phyloP scores from a whole-genome alignment of 2,888 invertebrate genomes.

The Atrina japonica region DNA sequence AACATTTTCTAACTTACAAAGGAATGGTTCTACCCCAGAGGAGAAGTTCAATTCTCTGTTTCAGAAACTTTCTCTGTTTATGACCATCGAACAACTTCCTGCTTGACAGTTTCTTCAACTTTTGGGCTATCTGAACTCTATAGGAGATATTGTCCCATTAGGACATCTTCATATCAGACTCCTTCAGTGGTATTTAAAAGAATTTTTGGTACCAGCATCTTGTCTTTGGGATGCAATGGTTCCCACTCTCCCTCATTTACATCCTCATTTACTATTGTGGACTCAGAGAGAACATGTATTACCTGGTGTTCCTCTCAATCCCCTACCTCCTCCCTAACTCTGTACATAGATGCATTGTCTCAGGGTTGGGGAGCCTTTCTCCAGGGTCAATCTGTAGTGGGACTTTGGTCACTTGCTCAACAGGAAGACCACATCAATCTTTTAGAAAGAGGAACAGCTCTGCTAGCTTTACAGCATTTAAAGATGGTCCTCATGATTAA shows the following conservation, averaged over 20 bases:
- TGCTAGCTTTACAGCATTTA: background rate
- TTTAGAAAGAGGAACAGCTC: background rate
- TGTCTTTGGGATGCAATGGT: too few species aligned
- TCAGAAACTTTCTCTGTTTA: too few species aligned
- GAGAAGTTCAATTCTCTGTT: too few species aligned
- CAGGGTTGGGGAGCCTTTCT: background rate
- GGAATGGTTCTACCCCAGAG: too few species aligned
- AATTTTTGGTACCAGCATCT: background rate
- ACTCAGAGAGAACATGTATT: too few species aligned
- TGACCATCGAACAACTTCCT: too few species aligned
- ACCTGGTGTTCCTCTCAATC: background rate
- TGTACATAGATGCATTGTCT: too few species aligned
- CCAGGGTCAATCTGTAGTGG: background rate
- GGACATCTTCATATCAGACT: background rate
- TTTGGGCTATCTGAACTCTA: background rate
- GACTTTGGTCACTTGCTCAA: background rate
- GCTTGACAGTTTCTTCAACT: too few species aligned
- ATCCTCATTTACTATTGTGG: constrained; percentile 1
- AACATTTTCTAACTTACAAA: too few species aligned
- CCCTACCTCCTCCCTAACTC: background rate
- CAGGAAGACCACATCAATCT: background rate
- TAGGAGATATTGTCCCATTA: background rate
- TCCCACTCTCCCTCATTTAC: background rate
- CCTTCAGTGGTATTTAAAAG: background rate
- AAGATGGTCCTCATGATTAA: background rate